These are phyloP conservation scores for Lepeophtheirus nordmannii DNA, from an alignment of 2,888 invertebrate species.

Conservation along the genomic window DNA sequence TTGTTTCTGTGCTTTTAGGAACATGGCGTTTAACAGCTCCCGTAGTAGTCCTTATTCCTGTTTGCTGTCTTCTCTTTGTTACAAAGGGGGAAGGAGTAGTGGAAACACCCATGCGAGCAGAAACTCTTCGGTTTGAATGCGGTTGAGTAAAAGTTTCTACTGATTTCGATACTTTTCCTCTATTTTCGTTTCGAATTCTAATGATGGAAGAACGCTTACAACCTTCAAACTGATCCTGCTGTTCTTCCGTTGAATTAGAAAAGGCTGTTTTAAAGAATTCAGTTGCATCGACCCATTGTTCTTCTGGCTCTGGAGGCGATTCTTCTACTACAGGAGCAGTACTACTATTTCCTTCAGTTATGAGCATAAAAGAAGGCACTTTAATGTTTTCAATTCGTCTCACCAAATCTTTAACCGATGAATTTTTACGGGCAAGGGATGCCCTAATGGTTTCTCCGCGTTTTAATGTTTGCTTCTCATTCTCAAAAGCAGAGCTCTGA, in stretches of 20 bases:
- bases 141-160: constrained; percentile 16
- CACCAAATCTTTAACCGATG: constrained; percentile 22
- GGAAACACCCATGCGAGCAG: constrained; percentile 21
- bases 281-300: constrained; percentile 19
- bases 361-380: not conserved
- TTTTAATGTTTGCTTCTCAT: constrained; percentile 9
- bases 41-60: constrained; percentile 16
- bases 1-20: no score
- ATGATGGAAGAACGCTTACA: constrained; percentile 24
- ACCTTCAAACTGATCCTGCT: not conserved
- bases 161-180: constrained; percentile 16
- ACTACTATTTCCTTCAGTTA: not conserved
- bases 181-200: constrained; percentile 14
- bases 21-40: not conserved
- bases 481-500: constrained; percentile 15
- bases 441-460: constrained; percentile 4
- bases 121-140: not conserved
- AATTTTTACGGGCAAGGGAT: constrained; percentile 13
- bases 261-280: constrained; percentile 19
- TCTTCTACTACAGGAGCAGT: not conserved
- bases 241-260: not conserved
- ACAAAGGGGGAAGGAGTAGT: constrained; percentile 12
- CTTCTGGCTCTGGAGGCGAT: not conserved
- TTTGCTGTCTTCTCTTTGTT: constrained; percentile 9
- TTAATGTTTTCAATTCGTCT: constrained; percentile 6